Percentiles rank a stretch among this genome's conserved stretches.
Evolutionary conservation across 2,888 invertebrate genomes (phyloP).

Genomic region (Lysandra bellargus): DNA sequence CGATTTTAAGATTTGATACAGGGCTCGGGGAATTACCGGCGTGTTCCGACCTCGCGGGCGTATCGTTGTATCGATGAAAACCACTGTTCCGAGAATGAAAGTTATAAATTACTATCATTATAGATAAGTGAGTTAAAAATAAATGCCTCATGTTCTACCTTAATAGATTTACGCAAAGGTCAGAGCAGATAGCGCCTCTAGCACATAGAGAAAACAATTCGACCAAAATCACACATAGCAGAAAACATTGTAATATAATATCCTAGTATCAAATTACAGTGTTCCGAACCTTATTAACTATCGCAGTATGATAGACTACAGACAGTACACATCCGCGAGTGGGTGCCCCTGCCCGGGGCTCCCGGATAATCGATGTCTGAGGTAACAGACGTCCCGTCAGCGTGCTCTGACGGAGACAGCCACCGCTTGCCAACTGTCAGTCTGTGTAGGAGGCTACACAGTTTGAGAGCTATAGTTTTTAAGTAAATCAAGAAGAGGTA

Average conservation of each 20-base stretch:
- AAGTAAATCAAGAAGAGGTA: background rate
- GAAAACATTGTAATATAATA: background rate
- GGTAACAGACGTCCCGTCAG: slow-evolving; percentile 54
- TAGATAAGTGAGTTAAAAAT: too few species aligned
- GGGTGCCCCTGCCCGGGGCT: slow-evolving; percentile 45
- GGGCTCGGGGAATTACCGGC: slow-evolving; percentile 57
- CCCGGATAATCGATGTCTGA: slow-evolving; percentile 60
- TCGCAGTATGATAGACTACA: slow-evolving; percentile 48
- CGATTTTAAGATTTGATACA: slow-evolving; percentile 78
- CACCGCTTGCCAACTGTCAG: background rate
- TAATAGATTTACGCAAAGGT: too few species aligned
- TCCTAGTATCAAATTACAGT: background rate
- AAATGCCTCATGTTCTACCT: too few species aligned
- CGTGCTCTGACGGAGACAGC: slow-evolving; percentile 50
- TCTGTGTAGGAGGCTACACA: too few species aligned
- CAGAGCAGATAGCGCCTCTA: too few species aligned
- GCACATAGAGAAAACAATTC: too few species aligned
- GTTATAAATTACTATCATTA: too few species aligned
- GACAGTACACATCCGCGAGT: background rate
- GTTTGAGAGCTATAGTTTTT: background rate
- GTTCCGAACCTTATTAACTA: background rate
- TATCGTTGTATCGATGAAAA: slow-evolving; percentile 11
- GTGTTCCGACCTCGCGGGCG: background rate
- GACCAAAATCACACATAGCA: too few species aligned
- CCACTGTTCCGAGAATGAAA: background rate